A percentile compares a stretch with the other conserved stretches of the same genome.
phyloP scores from a whole-genome alignment of 2,797 vertebrate genomes.

The Lacerta viridis region DNA sequence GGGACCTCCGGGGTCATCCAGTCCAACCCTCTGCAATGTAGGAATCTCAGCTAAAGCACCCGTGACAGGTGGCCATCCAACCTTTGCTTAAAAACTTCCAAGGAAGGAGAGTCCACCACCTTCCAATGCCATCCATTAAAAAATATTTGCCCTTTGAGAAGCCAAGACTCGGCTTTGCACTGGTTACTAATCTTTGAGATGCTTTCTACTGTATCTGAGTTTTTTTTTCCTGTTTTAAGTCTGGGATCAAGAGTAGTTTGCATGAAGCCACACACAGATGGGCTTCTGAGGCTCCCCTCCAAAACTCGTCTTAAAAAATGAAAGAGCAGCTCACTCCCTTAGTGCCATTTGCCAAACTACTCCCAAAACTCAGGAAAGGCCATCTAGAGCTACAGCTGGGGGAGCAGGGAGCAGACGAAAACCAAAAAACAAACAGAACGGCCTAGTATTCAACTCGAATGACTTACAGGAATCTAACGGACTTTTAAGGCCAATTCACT shows the following conservation, averaged over 20 bases:
- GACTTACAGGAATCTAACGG: neutral
- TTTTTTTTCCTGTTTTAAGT: neutral
- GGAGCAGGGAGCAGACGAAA: neutral
- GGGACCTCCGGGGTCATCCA: too few relatives aligned
- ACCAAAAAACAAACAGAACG: neutral
- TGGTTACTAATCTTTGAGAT: neutral
- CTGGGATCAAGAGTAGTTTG: neutral
- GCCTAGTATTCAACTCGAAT: neutral
- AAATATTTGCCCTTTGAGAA: neutral
- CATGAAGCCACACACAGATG: neutral
- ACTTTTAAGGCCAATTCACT: neutral
- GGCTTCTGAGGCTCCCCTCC: neutral
- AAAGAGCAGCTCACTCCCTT: neutral
- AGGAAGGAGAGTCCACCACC: too few relatives aligned
- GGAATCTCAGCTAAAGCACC: too few relatives aligned
- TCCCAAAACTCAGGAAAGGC: neutral
- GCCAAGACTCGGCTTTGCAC: neutral
- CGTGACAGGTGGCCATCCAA: too few relatives aligned
- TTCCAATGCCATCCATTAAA: too few relatives aligned
- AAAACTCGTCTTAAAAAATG: neutral
- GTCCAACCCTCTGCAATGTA: too few relatives aligned
- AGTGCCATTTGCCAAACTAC: neutral
- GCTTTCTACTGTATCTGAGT: neutral
- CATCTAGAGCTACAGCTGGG: neutral
- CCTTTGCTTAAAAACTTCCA: too few relatives aligned